These are phyloP conservation scores for Dendroctonus valens DNA, from an alignment of 1,140 invertebrate species.

Conservation along the genomic window DNA sequence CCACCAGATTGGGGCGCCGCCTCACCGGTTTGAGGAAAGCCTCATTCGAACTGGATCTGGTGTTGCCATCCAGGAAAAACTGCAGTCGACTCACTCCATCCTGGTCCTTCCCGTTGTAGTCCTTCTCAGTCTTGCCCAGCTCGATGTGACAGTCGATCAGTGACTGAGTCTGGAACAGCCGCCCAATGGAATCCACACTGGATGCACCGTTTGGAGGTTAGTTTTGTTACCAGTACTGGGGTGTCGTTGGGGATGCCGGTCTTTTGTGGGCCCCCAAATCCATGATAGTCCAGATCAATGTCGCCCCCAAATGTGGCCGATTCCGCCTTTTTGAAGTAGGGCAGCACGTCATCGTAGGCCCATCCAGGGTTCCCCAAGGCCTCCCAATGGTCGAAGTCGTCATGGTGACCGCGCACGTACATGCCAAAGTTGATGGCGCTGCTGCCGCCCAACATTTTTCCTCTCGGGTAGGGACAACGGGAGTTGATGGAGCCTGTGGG, in stretches of 20 bases:
- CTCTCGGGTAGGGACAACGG: conserved; percentile 60
- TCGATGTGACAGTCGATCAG: conserved; percentile 56
- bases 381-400: conserved; percentile 66
- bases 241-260: neutral
- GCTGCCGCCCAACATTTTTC: conserved; percentile 69
- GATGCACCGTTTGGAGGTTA: neutral
- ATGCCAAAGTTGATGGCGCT: conserved; percentile 86
- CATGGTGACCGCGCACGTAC: conserved; percentile 77
- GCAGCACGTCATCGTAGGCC: conserved; percentile 76
- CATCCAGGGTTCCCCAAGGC: conserved; percentile 72
- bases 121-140: conserved; percentile 60
- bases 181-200: neutral
- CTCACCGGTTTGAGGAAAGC: conserved; percentile 52
- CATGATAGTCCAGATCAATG: conserved; percentile 54
- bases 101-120: conserved; percentile 65
- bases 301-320: conserved; percentile 60
- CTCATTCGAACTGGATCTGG: conserved; percentile 55
- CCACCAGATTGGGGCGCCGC: conserved; percentile 18
- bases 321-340: conserved; percentile 80
- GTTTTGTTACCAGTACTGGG: neutral
- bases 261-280: conserved; percentile 54
- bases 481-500: conserved; percentile 54
- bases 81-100: conserved; percentile 65
- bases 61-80: conserved; percentile 59
- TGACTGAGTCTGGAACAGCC: conserved; percentile 41